Evolutionary conservation across 1,140 invertebrate genomes (phyloP).

Genomic region (Musca vetustissima): DNA sequence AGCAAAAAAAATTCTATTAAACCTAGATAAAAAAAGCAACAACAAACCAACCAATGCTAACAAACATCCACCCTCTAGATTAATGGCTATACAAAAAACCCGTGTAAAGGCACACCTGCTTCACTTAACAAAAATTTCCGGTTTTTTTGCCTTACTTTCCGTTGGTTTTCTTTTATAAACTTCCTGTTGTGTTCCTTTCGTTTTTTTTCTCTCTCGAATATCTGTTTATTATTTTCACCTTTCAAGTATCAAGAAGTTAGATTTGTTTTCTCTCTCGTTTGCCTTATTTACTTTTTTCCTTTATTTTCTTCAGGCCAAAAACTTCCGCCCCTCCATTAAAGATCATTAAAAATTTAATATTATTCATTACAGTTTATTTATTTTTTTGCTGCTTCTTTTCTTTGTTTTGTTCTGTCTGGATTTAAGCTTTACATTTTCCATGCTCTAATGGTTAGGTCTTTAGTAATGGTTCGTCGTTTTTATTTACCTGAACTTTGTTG

Average conservation of each 20-base stretch:
- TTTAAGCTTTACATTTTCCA: conserved; percentile 18
- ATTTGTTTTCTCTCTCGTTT: background rate
- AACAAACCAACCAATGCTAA: no score
- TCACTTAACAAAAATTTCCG: no score
- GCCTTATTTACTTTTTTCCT: background rate
- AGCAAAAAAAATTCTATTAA: no score
- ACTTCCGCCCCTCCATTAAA: conserved; percentile 30
- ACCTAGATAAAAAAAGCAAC: no score
- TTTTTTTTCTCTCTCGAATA: no score
- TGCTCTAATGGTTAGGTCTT: no score
- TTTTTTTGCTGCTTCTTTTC: background rate
- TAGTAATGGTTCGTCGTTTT: conserved; percentile 9
- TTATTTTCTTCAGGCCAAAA: no score
- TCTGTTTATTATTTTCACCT: background rate
- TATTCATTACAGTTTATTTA: conserved; percentile 9
- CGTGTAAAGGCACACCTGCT: no score
- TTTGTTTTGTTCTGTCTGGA: conserved; percentile 13
- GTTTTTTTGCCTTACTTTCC: background rate
- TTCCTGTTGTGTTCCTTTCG: background rate
- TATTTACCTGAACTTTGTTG: conserved; percentile 5
- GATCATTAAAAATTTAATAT: conserved; percentile 34
- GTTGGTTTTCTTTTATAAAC: conserved; percentile 7
- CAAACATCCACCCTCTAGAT: no score
- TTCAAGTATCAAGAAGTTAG: background rate
- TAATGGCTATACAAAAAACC: no score